Base-by-base conservation (phyloP, 2,888 invertebrate genomes). In the Drosophila rubida region DNA sequence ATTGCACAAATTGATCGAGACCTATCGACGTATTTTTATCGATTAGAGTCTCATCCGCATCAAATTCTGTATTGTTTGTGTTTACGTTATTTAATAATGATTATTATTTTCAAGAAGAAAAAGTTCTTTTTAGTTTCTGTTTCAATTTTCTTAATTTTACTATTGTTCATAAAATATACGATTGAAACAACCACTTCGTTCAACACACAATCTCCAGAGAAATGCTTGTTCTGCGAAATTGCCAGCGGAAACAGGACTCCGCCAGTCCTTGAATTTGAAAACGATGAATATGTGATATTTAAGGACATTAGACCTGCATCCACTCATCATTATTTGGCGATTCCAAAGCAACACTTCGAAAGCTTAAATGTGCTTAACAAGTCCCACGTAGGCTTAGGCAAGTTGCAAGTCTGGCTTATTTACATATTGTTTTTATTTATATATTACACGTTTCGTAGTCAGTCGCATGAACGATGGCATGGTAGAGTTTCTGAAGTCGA, bases 251-350 rank as follows among this genome's bases (percentile, higher is more conserved):
- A 23, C 7, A 45, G 94, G 58, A 93, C 93, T 35, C 92, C 93
- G 3, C 94, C 95, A 0, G 93, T 94, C 82, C 93, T 95, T 51
- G 91, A 95, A 55, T 95, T 93, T 78, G 94, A 96, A 93, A 95
- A 96, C 87, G 95, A 96, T 0, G 94, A 95, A 45, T 92, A 96
- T 32, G 94, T 96, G 5, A 95, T 96, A 27, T 97, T 98, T 89
- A 94, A 94, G 41, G 98, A 98, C 88, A 97, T 94, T 8, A 94
- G 94, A 88, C 98, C 98, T 3, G 97, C 96, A 0, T 94, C 96
- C 0, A 94, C 93, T 6, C 94, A 95, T 91, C 98, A 98, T 90
- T 95, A 95, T 84, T 93, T 98, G 72, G 94, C 96, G 8, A 93
- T 97, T 30, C 95, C 97, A 0, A 96, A 95, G 88, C 92, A 93